Conservation (phyloP, 1,140 invertebrate genomes). For the Drosophila serrata region DNA sequence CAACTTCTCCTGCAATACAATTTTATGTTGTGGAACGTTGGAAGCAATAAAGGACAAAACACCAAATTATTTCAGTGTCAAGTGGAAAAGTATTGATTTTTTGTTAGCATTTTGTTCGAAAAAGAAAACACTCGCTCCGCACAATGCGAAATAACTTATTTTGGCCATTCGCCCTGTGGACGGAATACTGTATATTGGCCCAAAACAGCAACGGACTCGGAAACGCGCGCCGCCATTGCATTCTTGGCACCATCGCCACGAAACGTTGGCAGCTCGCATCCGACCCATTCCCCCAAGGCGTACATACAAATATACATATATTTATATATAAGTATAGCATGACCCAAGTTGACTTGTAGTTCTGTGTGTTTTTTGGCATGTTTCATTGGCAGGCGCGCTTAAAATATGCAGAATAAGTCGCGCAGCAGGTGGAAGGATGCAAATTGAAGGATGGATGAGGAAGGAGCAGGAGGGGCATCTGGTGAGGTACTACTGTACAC, state of each 20-base stretch:
- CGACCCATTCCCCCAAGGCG: conserved; percentile 1
- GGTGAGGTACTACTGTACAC: conserved; percentile 30
- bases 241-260: conserved; percentile 60
- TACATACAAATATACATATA: background rate
- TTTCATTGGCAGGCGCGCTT: conserved; percentile 75
- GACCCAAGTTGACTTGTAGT: conserved; percentile 50
- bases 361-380: conserved; percentile 71
- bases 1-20: conserved; percentile 2
- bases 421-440: conserved; percentile 64
- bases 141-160: conserved; percentile 18
- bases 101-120: conserved; percentile 20
- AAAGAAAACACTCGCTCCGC: background rate
- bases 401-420: conserved; percentile 68
- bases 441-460: background rate
- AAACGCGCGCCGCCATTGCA: conserved; percentile 72
- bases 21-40: background rate
- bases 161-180: background rate
- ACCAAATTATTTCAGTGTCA: conserved; percentile 63
- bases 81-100: conserved; percentile 63
- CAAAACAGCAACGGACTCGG: conserved; percentile 35
- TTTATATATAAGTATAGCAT: background rate
- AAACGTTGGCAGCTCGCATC: conserved; percentile 57
- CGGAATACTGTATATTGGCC: conserved; percentile 51
- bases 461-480: background rate
- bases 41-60: conserved; percentile 30